Evolutionary conservation across 2,888 invertebrate genomes (phyloP).

Genomic region (Strigamia crassipes): DNA sequence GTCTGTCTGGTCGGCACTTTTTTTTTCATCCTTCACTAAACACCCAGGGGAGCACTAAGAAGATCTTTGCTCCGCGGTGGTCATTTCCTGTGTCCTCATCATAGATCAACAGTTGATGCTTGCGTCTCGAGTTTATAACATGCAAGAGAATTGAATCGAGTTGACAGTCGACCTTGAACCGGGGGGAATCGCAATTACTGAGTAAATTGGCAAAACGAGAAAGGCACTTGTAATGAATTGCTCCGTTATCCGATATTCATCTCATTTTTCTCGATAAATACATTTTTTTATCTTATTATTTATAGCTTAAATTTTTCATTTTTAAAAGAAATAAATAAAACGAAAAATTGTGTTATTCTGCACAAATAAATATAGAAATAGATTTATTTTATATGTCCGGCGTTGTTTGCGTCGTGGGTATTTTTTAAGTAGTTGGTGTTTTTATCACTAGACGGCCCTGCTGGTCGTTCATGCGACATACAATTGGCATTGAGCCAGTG

Average conservation of each 20-base stretch:
- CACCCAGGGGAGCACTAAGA: conserved; percentile 40
- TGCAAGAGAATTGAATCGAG: conserved; percentile 40
- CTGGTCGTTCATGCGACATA: neutral
- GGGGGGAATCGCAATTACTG: conserved; percentile 37
- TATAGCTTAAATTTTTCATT: neutral
- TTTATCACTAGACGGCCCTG: conserved; percentile 5
- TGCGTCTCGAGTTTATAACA: conserved; percentile 39
- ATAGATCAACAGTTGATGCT: conserved; percentile 42
- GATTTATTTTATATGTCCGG: neutral
- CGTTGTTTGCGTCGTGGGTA: neutral
- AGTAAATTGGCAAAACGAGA: conserved; percentile 38
- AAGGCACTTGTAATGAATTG: conserved; percentile 18
- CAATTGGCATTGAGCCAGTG: conserved; percentile 8
- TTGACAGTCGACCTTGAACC: conserved; percentile 40
- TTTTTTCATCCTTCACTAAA: conserved; percentile 34
- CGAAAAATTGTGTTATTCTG: neutral
- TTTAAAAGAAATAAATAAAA: neutral
- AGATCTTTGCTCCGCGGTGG: conserved; percentile 39
- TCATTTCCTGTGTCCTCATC: conserved; percentile 42
- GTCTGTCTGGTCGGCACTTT: conserved; percentile 35
- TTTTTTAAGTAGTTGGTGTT: neutral
- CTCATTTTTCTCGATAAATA: conserved; percentile 6
- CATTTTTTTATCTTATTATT: neutral
- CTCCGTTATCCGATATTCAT: neutral
- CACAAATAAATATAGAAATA: neutral